Evolutionary conservation across 1,140 invertebrate genomes (phyloP), one percentile per base, ranked within the genome.

Genomic region (Drosophila insularis): DNA sequence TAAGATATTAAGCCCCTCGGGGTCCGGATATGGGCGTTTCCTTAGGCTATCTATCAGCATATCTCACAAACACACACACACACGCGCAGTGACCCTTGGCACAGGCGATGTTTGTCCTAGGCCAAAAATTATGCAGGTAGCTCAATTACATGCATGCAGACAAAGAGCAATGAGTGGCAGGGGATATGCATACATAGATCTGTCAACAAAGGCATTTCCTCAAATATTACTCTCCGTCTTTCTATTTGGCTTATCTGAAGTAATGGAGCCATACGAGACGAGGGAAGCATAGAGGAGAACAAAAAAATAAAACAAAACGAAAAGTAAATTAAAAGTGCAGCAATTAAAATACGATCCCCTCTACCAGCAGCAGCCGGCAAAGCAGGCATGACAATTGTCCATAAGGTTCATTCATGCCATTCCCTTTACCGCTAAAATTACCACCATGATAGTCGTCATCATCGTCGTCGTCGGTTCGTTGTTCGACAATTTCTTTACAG

Each of bases 241-340:
- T 21, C 43, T 10, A 14, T 46, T 2, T 19, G 6, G 14, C 17
- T 46, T 17, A 46, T 17, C 14, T 55, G 2, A 31, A 37, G 40
- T 21, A 23, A 13, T n/a, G 31, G 63, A 64, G 56, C 46, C 40
- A 35, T 35, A 10, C 10, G 32, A 10, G 32, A 11, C 7, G 32
- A 37, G 35, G 4, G 35, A 17, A 27, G 11, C 32, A 14, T 50
- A 40, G 37, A 50, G 19, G 14, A 53, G 8, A 35, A 21, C 35
- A 32, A 19, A 54, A 23, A 27, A 27, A 23, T 32, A 6, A n/a
- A 8, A 61, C 8, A 17, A 14, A 71, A 59, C 68, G 59, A 77
- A 80, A 84, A 85, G 60, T 80, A 80, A 85, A 85, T 82, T 87
- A 56, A 79, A 86, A 74, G 61, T 72, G 69, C 71, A 87, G 82